Evolutionary conservation across 2,113 vertebrate species (phyloP).

Genomic region (Mirza zaza): DNA sequence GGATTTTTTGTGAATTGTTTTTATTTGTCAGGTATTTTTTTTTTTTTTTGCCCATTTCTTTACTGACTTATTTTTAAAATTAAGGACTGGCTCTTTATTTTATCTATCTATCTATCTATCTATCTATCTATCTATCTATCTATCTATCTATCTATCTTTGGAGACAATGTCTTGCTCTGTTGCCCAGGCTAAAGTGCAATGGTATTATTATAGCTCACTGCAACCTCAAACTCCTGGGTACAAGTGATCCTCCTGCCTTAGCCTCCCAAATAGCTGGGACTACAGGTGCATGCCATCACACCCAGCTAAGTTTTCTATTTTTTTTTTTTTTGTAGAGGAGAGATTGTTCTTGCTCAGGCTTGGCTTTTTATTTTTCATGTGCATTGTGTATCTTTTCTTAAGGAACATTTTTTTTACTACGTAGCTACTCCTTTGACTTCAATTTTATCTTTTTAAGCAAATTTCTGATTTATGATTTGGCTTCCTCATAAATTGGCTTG

Average conservation of each 20-base stretch:
- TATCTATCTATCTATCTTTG: too few relatives aligned
- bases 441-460: background rate
- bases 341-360: too few relatives aligned
- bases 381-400: background rate
- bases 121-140: too few relatives aligned
- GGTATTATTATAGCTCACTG: too few relatives aligned
- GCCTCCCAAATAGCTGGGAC: too few relatives aligned
- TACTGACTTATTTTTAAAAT: background rate
- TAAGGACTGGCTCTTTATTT: background rate
- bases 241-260: too few relatives aligned
- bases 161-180: too few relatives aligned
- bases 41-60: background rate
- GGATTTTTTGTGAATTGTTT: background rate
- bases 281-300: too few relatives aligned
- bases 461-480: background rate
- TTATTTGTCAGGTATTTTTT: background rate
- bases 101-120: background rate
- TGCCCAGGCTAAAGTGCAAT: too few relatives aligned
- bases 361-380: background rate
- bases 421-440: background rate
- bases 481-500: background rate
- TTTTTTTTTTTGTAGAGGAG: too few relatives aligned
- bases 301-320: too few relatives aligned
- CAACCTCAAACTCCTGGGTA: too few relatives aligned
- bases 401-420: background rate